Evolutionary conservation across 37 sponge, comb jelly and placozoan species (phyloP).

Genomic region (Diacarnus erythraeanus): DNA sequence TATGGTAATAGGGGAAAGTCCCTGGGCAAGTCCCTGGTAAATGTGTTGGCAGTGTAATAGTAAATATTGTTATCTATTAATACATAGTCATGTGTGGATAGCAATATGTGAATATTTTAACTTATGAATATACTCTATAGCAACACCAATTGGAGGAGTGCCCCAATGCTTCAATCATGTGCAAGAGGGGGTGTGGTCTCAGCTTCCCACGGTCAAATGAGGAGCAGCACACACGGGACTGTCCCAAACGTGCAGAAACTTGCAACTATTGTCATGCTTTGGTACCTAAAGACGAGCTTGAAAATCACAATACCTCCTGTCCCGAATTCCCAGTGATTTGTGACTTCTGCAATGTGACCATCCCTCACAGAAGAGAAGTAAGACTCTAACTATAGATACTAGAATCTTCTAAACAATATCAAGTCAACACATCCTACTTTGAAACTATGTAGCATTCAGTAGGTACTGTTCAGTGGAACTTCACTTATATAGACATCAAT

Average conservation of each 20-base stretch:
- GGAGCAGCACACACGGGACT: background rate
- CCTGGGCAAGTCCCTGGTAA: background rate
- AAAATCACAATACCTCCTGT: conserved; percentile 8
- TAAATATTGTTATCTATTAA: background rate
- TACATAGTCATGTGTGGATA: no score
- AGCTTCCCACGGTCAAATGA: background rate
- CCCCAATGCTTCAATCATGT: background rate
- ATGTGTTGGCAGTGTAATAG: background rate
- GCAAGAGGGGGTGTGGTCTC: background rate
- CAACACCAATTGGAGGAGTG: background rate
- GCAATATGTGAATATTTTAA: no score
- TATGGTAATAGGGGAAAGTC: no score
- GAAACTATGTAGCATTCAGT: no score
- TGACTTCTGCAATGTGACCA: background rate
- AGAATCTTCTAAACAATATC: no score
- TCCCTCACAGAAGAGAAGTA: background rate
- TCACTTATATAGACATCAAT: no score
- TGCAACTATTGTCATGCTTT: background rate
- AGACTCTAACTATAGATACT: background rate
- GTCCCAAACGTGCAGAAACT: background rate
- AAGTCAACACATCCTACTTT: no score
- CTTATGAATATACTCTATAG: no score
- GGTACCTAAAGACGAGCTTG: background rate
- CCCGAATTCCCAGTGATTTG: background rate
- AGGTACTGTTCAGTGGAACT: no score